Conservation (phyloP, 2,888 invertebrate species). For the Dascillus cervinus region DNA sequence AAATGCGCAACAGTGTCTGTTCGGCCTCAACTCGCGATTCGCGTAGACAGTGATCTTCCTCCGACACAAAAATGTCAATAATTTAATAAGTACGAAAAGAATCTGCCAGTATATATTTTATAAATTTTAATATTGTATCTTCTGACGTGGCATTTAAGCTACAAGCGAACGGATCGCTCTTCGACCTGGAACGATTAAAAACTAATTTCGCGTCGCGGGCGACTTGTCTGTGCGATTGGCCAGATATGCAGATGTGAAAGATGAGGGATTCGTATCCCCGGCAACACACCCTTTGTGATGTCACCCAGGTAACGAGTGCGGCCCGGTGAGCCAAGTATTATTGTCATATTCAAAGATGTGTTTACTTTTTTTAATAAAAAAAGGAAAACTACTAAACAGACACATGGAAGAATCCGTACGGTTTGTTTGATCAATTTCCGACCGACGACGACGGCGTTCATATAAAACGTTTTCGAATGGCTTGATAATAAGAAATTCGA, state of each 20-base stretch:
- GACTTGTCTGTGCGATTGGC: conserved; percentile 32
- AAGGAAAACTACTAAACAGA: no score
- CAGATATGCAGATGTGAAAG: conserved; percentile 17
- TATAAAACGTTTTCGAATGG: no score
- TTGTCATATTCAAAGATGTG: conserved; percentile 11
- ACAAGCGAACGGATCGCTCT: conserved; percentile 8
- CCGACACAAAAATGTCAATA: conserved; percentile 34
- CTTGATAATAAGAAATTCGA: no score
- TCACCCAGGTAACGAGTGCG: conserved; percentile 40
- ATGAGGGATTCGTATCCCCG: conserved; percentile 32
- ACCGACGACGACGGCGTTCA: no score
- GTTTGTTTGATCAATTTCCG: no score
- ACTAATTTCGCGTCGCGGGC: conserved; percentile 26
- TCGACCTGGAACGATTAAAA: conserved; percentile 22
- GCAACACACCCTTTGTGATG: conserved; percentile 42
- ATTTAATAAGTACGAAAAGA: conserved; percentile 37
- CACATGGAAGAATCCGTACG: no score
- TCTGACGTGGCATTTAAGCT: conserved; percentile 16
- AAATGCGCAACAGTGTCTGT: no score
- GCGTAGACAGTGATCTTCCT: no score
- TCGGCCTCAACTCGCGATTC: no score
- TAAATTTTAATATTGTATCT: conserved; percentile 37
- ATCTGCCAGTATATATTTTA: conserved; percentile 31
- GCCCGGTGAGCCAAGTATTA: conserved; percentile 21
- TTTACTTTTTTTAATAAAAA: no score